Evolutionary conservation across 2,113 vertebrate genomes (phyloP), one percentile per base, ranked within the genome.

Genomic region (Falco punctatus): DNA sequence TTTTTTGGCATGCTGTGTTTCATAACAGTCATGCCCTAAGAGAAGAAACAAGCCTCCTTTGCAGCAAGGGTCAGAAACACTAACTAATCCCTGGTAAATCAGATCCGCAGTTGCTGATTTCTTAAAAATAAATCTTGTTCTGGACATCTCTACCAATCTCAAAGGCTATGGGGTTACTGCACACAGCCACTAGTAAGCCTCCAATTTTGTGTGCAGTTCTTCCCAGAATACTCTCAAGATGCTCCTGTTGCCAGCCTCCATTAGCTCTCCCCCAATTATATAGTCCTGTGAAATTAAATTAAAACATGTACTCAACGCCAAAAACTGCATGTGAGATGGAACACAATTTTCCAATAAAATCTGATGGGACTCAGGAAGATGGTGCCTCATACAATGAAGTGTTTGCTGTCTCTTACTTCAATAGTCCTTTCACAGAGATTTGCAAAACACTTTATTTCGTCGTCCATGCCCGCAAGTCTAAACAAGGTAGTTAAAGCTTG

Each of bases 111-210:
- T 7, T 3, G 2, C 19, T 49, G 55, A n/a, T 66, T 80, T 83
- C 30, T 24, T n/a, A 26, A 11, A 78, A 22, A 15, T 10, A 58
- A 26, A 4, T 35, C 33, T 70, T 83, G 44, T 33, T 80, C 70
- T 55, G 26, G 40, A 57, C n/a, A 46, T 59, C 32, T 55, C 62
- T 46, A 24, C 35, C 30, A 18, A 1, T 3, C 52, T 33, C 46
- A 58, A 7, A 46, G 48, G 22, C 49, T 33, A 32, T 4, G 30
- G 15, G 16, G 21, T 15, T 61, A 70, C 28, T 52, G 7, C 10
- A n/a, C 1, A 2, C 3, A 42, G 33, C 9, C 4, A 0, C 22
- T 12, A 49, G 21, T 2, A 48, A 44, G 5, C 20, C 18, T 42
- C n/a, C 15, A 44, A 2, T 46, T 83, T 78, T 82, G 13, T 46